Evolutionary conservation across 2,797 vertebrate genomes (phyloP), one percentile per base, ranked within the genome.

Genomic region (Pipistrellus pipistrellus): DNA sequence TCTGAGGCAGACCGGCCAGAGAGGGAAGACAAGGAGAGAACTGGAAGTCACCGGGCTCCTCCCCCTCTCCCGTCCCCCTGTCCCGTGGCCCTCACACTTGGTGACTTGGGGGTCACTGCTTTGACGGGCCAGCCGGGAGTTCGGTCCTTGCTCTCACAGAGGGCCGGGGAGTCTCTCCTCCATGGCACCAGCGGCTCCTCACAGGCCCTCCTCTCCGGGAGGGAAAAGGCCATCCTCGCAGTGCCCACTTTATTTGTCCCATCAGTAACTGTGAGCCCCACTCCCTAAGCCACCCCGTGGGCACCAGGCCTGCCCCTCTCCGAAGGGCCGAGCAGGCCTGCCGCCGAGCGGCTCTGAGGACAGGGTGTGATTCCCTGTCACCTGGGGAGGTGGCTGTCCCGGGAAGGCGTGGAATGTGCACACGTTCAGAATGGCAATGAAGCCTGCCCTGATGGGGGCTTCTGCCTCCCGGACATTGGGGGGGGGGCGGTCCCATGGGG

Each of bases 131-230:
- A 83, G 9, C 18, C 0, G 2, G 9, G 35, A 88, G 66, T 10
- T 55, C n/a, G 8, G 27, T 25, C 23, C 51, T 21, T 4, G 3
- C 3, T 3, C 21, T 3, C 12, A 38, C 6, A 11, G 15, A 4
- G 2, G 20, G 23, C 0, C 77, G 69, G n/a, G 11, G 20, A 4
- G 3, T 2, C 15, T 41, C 9, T 44, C 10, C 18, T 12, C 15
- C 41, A 41, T 2, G 0, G 6, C 6, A 1, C 1, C 9, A 0
- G 57, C 1, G 1, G 30, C n/a, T 88, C 44, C 8, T 44, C 44
- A 10, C 46, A 12, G 46, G 20, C 3, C 64, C 68, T n/a, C 76
- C 75, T 14, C 27, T 5, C 1, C 0, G 3, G 80, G 48, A 53
- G 62, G 38, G 27, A 55, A 75, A 46, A 66, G 73, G 46, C 20